Evolutionary conservation across 2,113 vertebrate genomes (phyloP), one percentile per base, ranked within the genome.

Genomic region (Heterotilapia buettikoferi): DNA sequence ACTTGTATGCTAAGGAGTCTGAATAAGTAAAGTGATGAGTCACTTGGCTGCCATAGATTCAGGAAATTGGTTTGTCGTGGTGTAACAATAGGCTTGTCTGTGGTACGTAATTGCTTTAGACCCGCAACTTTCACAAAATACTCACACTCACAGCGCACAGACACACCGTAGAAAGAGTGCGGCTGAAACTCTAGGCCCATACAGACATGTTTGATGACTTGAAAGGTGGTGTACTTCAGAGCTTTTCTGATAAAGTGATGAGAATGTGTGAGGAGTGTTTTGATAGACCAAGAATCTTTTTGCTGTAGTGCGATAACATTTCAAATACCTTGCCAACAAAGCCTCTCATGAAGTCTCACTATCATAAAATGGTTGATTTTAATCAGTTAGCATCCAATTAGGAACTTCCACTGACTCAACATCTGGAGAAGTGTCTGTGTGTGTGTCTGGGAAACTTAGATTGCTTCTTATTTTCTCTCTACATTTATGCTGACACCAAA

Each of bases 51-150:
- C 89, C 90, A 90, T 92, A 93, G 89, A 93, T 88, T 94, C 89
- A 76, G 91, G 92, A 95, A 95, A 95, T 95, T 95, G 95, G 94
- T 94, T 95, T 92, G 94, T 94, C 80, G 84, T 88, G 68, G 83
- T 89, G 81, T 79, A 89, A 95, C 93, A 95, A 96, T 94, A 93
- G 93, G 45, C 84, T 82, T 78, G 87, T 91, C 85, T 85, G 79
- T 83, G 85, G 31, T 24, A 76, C 47, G 84, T 92, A 91, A 93
- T 92, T 92, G 86, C 92, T 90, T 92, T 82, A 84, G 84, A 88
- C 85, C 85, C 71, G 38, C 82, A 88, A 90, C 88, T 92, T 90
- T 89, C 54, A 63, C 52, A 78, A 78, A 52, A 78, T 29, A 1
- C 43, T 83, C 31, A 71, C 61, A 82, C 86, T 50, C 61, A 63